These are phyloP conservation scores for Girardinichthys multiradiatus DNA, from an alignment of 2,113 vertebrate species.

Conservation along the genomic window DNA sequence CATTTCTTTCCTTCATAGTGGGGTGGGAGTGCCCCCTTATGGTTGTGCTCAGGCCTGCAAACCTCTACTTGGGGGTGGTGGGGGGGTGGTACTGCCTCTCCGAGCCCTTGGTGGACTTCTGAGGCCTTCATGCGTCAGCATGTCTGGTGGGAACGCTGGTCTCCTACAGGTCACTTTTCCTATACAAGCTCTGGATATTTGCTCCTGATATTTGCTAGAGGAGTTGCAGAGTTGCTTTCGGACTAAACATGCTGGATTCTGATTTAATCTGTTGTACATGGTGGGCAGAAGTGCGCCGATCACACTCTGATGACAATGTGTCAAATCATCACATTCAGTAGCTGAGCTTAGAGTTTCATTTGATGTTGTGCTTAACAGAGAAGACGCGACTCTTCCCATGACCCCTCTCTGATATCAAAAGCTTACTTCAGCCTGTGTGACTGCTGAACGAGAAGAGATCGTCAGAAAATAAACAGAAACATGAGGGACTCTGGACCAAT, in stretches of 20 bases:
- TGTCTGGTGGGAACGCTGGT: slow-evolving; percentile 2
- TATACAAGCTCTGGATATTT: background rate
- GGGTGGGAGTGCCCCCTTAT: slow-evolving; percentile 82
- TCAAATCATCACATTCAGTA: slow-evolving; percentile 33
- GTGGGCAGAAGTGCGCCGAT: background rate
- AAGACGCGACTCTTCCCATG: slow-evolving; percentile 45
- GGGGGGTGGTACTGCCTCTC: slow-evolving; percentile 39
- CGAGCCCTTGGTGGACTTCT: slow-evolving; percentile 6
- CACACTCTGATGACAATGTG: slow-evolving; percentile 19
- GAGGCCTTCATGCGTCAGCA: background rate
- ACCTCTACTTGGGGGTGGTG: slow-evolving; percentile 6
- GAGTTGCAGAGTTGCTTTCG: background rate
- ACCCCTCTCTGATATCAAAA: slow-evolving; percentile 4
- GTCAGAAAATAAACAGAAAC: background rate
- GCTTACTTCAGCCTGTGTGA: no score
- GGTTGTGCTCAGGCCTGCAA: slow-evolving; percentile 77
- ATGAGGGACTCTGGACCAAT: background rate
- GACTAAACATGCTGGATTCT: background rate
- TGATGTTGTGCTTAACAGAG: slow-evolving; percentile 39
- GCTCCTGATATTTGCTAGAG: background rate
- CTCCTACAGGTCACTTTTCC: background rate
- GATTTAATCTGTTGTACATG: slow-evolving; percentile 18
- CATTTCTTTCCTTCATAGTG: slow-evolving; percentile 67
- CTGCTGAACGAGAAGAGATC: no score
- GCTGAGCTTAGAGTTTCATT: slow-evolving; percentile 30